Evolutionary conservation across 2,888 invertebrate genomes (phyloP), one percentile per base, ranked within the genome.

Genomic region (Eudemis profundana): DNA sequence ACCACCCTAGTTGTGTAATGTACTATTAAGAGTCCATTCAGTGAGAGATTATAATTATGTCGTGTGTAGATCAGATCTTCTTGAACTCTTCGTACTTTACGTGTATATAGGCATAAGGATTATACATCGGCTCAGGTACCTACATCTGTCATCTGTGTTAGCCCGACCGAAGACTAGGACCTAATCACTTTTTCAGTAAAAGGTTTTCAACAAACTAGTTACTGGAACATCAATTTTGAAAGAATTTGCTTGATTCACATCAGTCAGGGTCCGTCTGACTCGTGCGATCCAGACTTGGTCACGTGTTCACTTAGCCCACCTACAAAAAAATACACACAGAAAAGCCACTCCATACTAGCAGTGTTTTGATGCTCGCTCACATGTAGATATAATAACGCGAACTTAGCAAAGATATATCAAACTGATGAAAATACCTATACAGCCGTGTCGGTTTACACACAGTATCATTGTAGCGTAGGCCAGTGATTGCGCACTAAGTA

Each of bases 161-260:
- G 23, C 3, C 23, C n/a, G n/a, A n/a, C n/a, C n/a, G n/a, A n/a
- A n/a, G n/a, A n/a, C n/a, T n/a, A n/a, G n/a, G n/a, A n/a, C n/a
- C n/a, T n/a, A n/a, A n/a, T n/a, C n/a, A n/a, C 3, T 10, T 44
- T 3, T 10, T 19, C 44, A 19, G 3, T 1, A 17, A 44, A 19
- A 19, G 44, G 17, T n/a, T n/a, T n/a, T n/a, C n/a, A n/a, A n/a
- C n/a, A n/a, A n/a, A n/a, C n/a, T n/a, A n/a, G n/a, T n/a, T n/a
- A n/a, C n/a, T n/a, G n/a, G n/a, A n/a, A n/a, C n/a, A n/a, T n/a
- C n/a, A n/a, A n/a, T n/a, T n/a, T n/a, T n/a, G n/a, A n/a, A n/a
- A n/a, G n/a, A 40, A 44, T 17, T 36, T 51, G 15, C 19, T n/a
- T 51, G 19, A 51, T 54, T 54, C 40, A 27, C 38, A 40, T 40